Percentiles rank a stretch among this genome's conserved stretches.
These are phyloP conservation scores for Bungarus multicinctus DNA, from an alignment of 2,113 vertebrate genomes.

Conservation along the genomic window DNA sequence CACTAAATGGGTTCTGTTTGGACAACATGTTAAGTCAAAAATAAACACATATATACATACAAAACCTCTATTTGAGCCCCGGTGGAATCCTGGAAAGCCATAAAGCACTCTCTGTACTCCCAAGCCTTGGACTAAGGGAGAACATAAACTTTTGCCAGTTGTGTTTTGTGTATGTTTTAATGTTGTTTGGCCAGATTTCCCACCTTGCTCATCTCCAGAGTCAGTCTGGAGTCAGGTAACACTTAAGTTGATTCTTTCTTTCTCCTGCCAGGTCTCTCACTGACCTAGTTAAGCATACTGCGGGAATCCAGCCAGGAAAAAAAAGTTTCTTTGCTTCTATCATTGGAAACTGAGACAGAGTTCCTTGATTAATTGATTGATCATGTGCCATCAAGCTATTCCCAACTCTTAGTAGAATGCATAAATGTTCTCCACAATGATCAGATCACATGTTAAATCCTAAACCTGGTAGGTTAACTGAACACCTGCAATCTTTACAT, in stretches of 20 bases:
- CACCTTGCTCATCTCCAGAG: background rate
- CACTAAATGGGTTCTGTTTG: background rate
- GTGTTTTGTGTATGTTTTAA: background rate
- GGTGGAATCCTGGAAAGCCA: background rate
- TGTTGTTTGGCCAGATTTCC: background rate
- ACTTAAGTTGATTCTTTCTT: background rate
- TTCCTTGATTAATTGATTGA: background rate
- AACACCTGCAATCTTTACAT: background rate
- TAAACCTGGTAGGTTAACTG: background rate
- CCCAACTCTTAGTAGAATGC: background rate
- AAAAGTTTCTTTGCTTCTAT: background rate
- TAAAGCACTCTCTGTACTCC: background rate
- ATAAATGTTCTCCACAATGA: background rate
- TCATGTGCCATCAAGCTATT: background rate
- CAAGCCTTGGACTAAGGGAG: background rate
- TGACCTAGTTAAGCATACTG: background rate
- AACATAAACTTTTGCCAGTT: background rate
- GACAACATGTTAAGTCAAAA: background rate
- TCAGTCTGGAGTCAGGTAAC: background rate
- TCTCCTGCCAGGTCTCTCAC: background rate
- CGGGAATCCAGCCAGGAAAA: background rate
- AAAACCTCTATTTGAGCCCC: background rate
- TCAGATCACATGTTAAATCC: background rate
- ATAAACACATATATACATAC: background rate
- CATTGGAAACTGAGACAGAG: background rate